Base-by-base conservation (phyloP, 2,888 invertebrate species). In the Pyrrhosoma nymphula region DNA sequence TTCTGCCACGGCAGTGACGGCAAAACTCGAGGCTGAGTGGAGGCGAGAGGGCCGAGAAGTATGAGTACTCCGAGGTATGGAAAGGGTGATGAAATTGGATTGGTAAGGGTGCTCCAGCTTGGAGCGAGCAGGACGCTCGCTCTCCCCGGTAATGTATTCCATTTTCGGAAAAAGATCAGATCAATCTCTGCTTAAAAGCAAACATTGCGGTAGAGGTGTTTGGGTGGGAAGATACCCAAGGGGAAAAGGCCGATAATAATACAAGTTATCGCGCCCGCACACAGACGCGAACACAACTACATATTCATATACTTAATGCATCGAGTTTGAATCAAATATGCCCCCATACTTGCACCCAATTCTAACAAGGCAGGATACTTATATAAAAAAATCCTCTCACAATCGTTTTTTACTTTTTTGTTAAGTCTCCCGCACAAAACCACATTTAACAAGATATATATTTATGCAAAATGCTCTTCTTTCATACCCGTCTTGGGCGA, bases 391-490 rank as follows among this genome's bases (percentile, higher is more conserved):
- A 82, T 35, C 14, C 69, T n/a, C 69, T 18, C 82, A 26, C 69
- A 69, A n/a, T 26, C 2, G 26, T 69, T 26, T 82, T 18, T 14
- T 12, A 35, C 10, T 82, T 82, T 82, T 82, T 82, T n/a, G 0
- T 82, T 35, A 0, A 16, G 26, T 26, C 69, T 26, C n/a, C 35
- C 82, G 26, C 35, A 35, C 30, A 35, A 16, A 35, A 35, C 14
- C 82, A 35, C 69, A 56, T 55, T 75, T 69, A 69, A 93, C 69
- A 47, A 75, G 93, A 47, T 69, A 93, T 69, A 93, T 93, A 75
- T 69, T 93, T 93, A 93, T 93, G 93, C 93, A 69, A 93, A 93
- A 75, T 69, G 93, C 75, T 93, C 93, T 75, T 69, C 63, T 82
- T 55, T 69, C 91, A 69, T 63, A n/a, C 35, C 23, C 39, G 60